Evolutionary conservation across 2,113 vertebrate species (phyloP).

Genomic region (Chaenocephalus aceratus): DNA sequence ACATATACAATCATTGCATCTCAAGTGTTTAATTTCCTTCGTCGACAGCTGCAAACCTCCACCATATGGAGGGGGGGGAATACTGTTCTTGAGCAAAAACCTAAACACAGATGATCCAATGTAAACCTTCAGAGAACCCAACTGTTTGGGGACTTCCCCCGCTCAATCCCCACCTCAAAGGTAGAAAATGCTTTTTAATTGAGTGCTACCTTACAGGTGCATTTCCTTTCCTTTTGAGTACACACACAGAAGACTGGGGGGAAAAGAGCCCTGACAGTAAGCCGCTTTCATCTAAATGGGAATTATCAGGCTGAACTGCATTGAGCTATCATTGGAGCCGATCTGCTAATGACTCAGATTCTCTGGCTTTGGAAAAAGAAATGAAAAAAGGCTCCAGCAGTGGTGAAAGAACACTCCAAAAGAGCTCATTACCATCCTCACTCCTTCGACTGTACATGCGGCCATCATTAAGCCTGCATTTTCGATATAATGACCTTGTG

Average conservation of each 20-base stretch:
- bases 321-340: slow-evolving; percentile 52
- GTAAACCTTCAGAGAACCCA: slow-evolving; percentile 7
- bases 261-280: slow-evolving; percentile 22
- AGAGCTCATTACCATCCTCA: slow-evolving; percentile 63
- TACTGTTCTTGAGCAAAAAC: not conserved
- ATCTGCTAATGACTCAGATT: slow-evolving; percentile 59
- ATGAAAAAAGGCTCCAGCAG: not conserved
- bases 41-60: not conserved
- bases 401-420: slow-evolving; percentile 58
- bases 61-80: not conserved
- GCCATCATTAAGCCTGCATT: slow-evolving; percentile 71
- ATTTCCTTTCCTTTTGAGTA: slow-evolving; percentile 27
- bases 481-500: slow-evolving; percentile 80
- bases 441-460: slow-evolving; percentile 57
- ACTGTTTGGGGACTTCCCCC: not conserved
- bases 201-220: not conserved
- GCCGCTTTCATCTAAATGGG: slow-evolving; percentile 61
- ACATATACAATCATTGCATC: not conserved
- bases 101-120: not conserved
- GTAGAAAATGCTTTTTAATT: not conserved
- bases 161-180: not conserved
- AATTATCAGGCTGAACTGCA: slow-evolving; percentile 52
- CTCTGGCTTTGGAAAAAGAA: slow-evolving; percentile 14
- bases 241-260: not conserved
- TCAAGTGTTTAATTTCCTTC: not conserved